Evolutionary conservation across 2,888 invertebrate genomes (phyloP).

Genomic region (Drosophila vallismaia): DNA sequence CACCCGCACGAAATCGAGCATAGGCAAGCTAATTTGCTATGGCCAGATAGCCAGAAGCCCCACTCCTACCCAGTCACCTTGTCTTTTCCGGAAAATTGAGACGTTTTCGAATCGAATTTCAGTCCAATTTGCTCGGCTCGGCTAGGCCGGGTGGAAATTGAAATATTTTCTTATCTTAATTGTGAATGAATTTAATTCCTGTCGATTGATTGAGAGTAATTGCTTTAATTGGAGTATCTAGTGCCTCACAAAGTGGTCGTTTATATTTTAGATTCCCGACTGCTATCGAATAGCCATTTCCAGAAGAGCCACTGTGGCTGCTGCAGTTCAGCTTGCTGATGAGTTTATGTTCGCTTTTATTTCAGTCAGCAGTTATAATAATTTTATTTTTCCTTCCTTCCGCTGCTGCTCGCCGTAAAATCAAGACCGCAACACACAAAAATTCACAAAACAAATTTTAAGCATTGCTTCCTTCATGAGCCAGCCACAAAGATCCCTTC

Average conservation of each 20-base stretch:
- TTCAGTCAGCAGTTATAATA: conserved; percentile 43
- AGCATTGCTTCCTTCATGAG: conserved; percentile 64
- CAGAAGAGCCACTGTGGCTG: neutral
- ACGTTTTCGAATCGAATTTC: conserved; percentile 17
- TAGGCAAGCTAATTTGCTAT: conserved; percentile 38
- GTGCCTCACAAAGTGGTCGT: neutral
- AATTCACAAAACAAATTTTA: conserved; percentile 51
- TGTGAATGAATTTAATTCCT: conserved; percentile 24
- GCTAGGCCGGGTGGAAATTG: conserved; percentile 6
- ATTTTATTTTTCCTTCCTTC: conserved; percentile 42
- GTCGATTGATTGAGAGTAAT: conserved; percentile 23
- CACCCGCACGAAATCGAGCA: conserved; percentile 47
- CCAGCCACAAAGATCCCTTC: conserved; percentile 1
- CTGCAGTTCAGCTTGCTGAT: conserved; percentile 51
- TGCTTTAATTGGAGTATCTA: conserved; percentile 1
- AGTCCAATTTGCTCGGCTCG: neutral
- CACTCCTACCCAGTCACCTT: neutral
- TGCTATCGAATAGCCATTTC: neutral
- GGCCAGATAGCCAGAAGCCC: neutral
- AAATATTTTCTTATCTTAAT: conserved; percentile 30
- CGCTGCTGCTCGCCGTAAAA: conserved; percentile 40
- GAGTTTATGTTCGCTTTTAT: conserved; percentile 65
- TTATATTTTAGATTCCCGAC: neutral
- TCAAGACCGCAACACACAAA: conserved; percentile 36
- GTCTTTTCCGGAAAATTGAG: conserved; percentile 10